Evolutionary conservation across 2,888 invertebrate genomes (phyloP), one percentile per base, ranked within the genome.

Genomic region (Lottia gigantea): DNA sequence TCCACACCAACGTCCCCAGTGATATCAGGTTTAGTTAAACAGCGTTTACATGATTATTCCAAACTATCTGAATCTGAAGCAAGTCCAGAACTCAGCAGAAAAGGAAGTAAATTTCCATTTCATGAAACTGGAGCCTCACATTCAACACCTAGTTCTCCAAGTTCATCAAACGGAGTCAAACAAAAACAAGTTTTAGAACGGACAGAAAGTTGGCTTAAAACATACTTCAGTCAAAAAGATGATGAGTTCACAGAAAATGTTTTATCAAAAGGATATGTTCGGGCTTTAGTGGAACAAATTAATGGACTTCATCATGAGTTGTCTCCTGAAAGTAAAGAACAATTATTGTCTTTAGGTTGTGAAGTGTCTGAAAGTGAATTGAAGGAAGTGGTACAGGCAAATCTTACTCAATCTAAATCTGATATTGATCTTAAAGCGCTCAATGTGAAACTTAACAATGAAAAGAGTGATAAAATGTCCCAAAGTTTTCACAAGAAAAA

Each of bases 261-360:
- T 46, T 79, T 79, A 80, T 75, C 77, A 15, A 76, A 75, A 46
- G 84, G 84, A 31, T 83, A 80, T 73, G 84, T 85, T 12, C 78
- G 78, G 71, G 78, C 82, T 16, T 72, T 82, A 61, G 83, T 82
- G 3, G 75, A 78, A 61, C 80, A 79, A 68, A 79, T 82, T 7
- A 80, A 83, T 69, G 66, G 65, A 63, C 16, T 40, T 2, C 61
- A 62, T 14, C 55, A 55, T 55, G 55, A 55, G 23, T 23, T 55
- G 14, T 23, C 55, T 11, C 55, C 55, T 23, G 55, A 55, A 23
- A 12, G 55, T 55, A 23, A 55, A 0, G 55, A 55, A 55, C 19
- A 55, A 14, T 55, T 55, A 23, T 14, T 55, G 23, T 12, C 55
- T 14, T 55, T 55, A 14, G 19, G 14, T 55, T 23, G 23, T 23